Evolutionary conservation across 2,113 vertebrate genomes (phyloP), one percentile per base, ranked within the genome.

Genomic region (Columbina picui): DNA sequence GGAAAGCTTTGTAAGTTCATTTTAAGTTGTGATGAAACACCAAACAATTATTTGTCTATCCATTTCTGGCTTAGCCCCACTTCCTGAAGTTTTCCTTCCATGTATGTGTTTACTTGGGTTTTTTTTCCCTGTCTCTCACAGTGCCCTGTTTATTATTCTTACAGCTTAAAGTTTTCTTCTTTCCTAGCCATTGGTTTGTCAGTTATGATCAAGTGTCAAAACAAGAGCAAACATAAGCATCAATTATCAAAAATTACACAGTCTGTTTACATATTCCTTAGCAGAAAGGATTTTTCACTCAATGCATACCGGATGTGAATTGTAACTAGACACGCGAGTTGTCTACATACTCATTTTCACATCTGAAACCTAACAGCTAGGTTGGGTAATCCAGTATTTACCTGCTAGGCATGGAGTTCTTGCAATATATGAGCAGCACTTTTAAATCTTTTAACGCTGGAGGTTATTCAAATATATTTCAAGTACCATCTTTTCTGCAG

Each of bases 341-440:
- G 75, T 89, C 86, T 89, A 10, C 53, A 30, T 36, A 49, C 39
- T 90, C 57, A 68, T 75, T 93, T 92, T 94, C 93, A 57, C 86
- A 75, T 70, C 73, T 90, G 76, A 83, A 88, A 89, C 84, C 45
- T 60, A 86, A 64, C 85, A 68, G 69, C 30, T 59, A 68, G 12
- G 4, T 76, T 94, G 49, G 27, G 53, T 81, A 96, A 96, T 90
- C 88, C 83, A 78, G 56, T 75, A 49, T 78, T 96, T 89, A 96
- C 61, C 90, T 94, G 73, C 64, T 61, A 95, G 80, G 65, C 80
- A 92, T 78, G 57, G 27, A 84, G 25, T 78, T 89, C 68, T 81
- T 93, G 47, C 47, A 29, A 34, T 56, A 78, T 26, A 84, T 81
- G 68, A 93, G 43, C 56, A 75, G 49, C 52, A 27, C 27, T 38